phyloP scores from a whole-genome alignment of 1,140 invertebrate species.

The Panonychus citri region DNA sequence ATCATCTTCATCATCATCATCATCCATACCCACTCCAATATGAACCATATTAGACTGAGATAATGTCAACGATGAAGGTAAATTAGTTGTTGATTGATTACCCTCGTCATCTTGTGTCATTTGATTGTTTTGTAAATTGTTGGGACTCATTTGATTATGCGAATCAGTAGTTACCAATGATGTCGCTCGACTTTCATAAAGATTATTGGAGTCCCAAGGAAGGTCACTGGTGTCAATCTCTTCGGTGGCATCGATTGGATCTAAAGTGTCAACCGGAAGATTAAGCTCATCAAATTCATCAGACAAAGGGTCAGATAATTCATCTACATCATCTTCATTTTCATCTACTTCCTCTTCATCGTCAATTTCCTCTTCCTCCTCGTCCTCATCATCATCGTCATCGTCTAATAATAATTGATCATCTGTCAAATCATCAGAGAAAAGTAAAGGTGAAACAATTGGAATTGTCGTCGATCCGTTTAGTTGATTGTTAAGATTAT shows the following conservation, averaged over 20 bases:
- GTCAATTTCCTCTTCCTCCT: neutral
- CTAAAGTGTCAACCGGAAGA: neutral
- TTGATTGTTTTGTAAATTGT: neutral
- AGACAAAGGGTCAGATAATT: neutral
- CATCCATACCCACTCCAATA: neutral
- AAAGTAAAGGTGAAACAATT: no score
- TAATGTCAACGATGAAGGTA: neutral
- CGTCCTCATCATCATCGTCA: neutral
- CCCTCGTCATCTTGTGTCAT: neutral
- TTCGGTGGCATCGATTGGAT: neutral
- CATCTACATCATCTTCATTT: neutral
- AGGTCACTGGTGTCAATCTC: neutral
- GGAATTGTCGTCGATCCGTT: no score
- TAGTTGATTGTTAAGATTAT: neutral
- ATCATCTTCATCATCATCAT: neutral
- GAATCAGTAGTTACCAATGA: no score
- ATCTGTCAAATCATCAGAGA: neutral
- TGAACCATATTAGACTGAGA: neutral
- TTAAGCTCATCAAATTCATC: neutral
- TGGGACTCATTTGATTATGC: no score
- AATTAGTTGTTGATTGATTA: neutral
- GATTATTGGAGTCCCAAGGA: neutral
- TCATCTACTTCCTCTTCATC: neutral
- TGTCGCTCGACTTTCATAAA: neutral
- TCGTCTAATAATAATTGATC: neutral